Conservation (phyloP, 2,888 invertebrate species). For the Tenthredo notha region DNA sequence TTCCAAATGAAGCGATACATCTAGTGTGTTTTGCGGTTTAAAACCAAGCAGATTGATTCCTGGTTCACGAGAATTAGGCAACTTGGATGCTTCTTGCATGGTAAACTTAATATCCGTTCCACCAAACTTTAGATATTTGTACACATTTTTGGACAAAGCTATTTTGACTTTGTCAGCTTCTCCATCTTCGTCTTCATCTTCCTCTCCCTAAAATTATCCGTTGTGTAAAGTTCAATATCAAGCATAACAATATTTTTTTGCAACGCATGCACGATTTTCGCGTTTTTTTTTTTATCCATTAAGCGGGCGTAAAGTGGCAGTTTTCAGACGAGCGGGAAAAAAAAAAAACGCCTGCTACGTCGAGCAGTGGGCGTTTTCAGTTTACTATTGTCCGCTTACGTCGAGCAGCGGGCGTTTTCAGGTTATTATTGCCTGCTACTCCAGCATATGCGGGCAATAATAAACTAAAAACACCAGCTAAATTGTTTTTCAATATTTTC, state of each 20-base stretch:
- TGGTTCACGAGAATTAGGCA: conserved; percentile 32
- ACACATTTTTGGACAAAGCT: conserved; percentile 33
- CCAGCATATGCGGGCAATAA: too few relatives aligned
- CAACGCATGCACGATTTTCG: too few relatives aligned
- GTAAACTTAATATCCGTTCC: conserved; percentile 57
- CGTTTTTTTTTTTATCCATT: too few relatives aligned
- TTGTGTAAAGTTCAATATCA: neutral
- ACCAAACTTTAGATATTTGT: conserved; percentile 54
- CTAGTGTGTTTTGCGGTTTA: conserved; percentile 57
- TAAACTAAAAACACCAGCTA: too few relatives aligned
- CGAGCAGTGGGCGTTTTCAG: too few relatives aligned
- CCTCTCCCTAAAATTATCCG: conserved; percentile 11
- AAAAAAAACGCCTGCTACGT: too few relatives aligned
- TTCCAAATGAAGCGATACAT: conserved; percentile 57
- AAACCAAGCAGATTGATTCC: conserved; percentile 63
- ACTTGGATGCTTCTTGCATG: conserved; percentile 54
- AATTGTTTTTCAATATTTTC: too few relatives aligned
- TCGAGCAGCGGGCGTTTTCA: too few relatives aligned
- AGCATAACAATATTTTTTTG: neutral
- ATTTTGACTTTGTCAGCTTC: neutral
- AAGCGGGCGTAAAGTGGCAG: too few relatives aligned
- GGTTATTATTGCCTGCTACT: too few relatives aligned
- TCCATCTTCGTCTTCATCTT: neutral
- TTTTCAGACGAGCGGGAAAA: too few relatives aligned
- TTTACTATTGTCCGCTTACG: too few relatives aligned